Evolutionary conservation across 2,113 vertebrate genomes (phyloP), one percentile per base, ranked within the genome.

Genomic region (Cepphus grylle): DNA sequence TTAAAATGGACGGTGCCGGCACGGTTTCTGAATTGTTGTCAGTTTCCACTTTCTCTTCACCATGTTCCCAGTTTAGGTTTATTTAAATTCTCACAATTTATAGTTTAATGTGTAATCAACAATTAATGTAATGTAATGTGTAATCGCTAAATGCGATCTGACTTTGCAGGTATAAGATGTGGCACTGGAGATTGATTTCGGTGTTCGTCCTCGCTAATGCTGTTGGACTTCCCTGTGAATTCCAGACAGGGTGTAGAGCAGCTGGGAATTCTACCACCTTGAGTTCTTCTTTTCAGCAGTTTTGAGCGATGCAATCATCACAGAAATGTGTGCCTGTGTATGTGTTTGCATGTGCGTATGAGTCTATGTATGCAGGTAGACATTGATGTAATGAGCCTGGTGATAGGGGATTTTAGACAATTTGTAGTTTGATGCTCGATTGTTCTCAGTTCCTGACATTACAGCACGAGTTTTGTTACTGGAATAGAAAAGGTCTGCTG

Each of bases 11-110:
- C 16, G 38, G 29, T 59, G 25, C 52, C 1, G 0, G 30, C 62
- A 61, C 1, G 2, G 55, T 91, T 71, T 96, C 42, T 93, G 66
- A 76, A 84, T 67, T 90, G 43, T 71, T 90, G 71, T 86, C 81
- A 67, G 6, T 66, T 94, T 93, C 58, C 20, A 23, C 63, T 78
- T 97, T 91, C 91, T 93, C 74, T 80, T 94, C 65, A 59, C 32
- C 8, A 11, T 91, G 40, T 67, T 77, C 20, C 27, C 20, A 10
- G 20, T 40, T 90, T 52, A 71, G 18, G 6, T 55, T 89, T 80
- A 52, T 80, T 80, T 86, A 91, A 76, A 50, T 88, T 76, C 34
- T 87, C 61, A 30, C 16, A 17, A 12, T 47, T 36, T 73, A 1
- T 76, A 15, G 73, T 73, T 81, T 58, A 86, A 52, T 8, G 3